Evolutionary conservation across 1,140 invertebrate species (phyloP), one percentile per base, ranked within the genome.

Genomic region (Drosophila sp.): DNA sequence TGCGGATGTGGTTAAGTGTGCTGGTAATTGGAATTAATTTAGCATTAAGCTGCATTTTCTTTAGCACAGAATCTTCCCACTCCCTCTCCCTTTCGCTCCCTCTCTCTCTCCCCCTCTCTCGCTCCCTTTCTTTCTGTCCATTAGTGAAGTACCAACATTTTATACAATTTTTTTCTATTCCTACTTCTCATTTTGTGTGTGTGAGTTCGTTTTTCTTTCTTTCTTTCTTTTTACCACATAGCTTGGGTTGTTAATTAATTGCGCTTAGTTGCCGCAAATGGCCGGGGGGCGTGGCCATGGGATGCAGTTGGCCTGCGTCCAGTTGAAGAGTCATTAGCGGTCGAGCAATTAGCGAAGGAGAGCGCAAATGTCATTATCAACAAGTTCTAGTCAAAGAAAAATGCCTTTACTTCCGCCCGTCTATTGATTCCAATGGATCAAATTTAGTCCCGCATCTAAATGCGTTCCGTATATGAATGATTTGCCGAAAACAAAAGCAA

Each of bases 1-100:
- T 23, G 74, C 64, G n/a, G 60, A 57, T 29, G 56, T 25, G 57
- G 38, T 40, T 56, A 44, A 38, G 29, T 56, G 57, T 63, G 66
- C 66, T 64, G 84, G 84, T 87, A 87, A 87, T 87, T 87, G 84
- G 84, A 87, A 87, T 87, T 87, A 89, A 87, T 87, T 89, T 82
- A 87, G 84, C 84, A 87, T 87, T 89, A 87, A 89, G 84, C 84
- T 78, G 80, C 80, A 87, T 89, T 87, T 76, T 87, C 85, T 89
- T 89, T 87, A 64, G 80, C 85, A 76, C 29, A 47, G 76, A 81
- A 74, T 86, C 66, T 40, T 55, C 33, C 25, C 72, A 70, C 72
- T 38, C 38, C n/a, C 66, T 27, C 56, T 60, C 33, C 2, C 5
- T 47, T 23, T 23, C 1, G 44, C 17, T 23, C 6, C 6, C 17